These are phyloP conservation scores for Tetragnatha montana DNA, from an alignment of 2,888 invertebrate species.

Conservation along the genomic window DNA sequence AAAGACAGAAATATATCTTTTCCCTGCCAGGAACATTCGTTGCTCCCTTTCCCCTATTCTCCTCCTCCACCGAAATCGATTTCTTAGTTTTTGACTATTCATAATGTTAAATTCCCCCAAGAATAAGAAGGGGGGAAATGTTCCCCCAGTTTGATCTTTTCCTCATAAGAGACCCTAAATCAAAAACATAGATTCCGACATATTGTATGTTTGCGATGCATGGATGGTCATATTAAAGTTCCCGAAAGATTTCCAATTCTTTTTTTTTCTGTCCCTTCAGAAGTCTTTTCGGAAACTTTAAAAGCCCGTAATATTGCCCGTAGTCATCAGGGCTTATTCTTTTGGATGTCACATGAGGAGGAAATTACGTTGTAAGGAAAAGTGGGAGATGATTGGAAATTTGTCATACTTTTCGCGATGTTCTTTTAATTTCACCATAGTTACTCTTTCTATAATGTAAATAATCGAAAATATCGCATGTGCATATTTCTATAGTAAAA, in stretches of 20 bases:
- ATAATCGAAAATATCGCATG: too few relatives aligned
- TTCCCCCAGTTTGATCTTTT: constrained; percentile 13
- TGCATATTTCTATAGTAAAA: too few relatives aligned
- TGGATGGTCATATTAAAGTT: constrained; percentile 40
- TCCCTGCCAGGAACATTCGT: constrained; percentile 53
- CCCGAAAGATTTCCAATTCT: neutral
- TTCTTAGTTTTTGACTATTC: constrained; percentile 59
- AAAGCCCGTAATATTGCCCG: neutral
- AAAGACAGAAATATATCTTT: constrained; percentile 63
- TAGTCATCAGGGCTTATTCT: neutral
- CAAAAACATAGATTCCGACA: constrained; percentile 24
- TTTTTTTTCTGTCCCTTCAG: neutral
- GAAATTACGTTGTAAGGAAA: neutral
- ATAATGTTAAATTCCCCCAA: constrained; percentile 52
- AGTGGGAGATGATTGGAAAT: neutral
- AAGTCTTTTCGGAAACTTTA: neutral
- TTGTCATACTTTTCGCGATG: neutral
- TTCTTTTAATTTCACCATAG: neutral
- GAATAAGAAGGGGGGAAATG: constrained; percentile 27
- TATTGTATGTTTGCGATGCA: constrained; percentile 37
- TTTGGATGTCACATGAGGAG: neutral
- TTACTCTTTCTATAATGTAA: neutral
- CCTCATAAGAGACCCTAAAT: constrained; percentile 16
- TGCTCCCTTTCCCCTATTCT: constrained; percentile 27
- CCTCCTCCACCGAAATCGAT: constrained; percentile 22